Percentiles rank a stretch among this genome's conserved stretches.
Evolutionary conservation across 1,140 invertebrate genomes (phyloP).

Genomic region (Oryctes rhinoceros): DNA sequence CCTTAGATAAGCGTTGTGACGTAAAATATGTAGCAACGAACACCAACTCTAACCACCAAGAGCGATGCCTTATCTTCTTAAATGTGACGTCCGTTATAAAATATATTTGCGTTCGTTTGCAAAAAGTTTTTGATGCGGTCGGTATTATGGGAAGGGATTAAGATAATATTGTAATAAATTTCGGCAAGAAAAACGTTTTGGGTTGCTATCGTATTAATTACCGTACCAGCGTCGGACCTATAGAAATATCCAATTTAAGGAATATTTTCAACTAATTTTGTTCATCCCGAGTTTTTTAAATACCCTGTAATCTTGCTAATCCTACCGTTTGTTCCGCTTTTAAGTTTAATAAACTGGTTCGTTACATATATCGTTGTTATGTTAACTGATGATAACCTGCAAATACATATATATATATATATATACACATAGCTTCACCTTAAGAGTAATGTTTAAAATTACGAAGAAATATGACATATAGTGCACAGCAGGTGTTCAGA

Average conservation of each 20-base stretch:
- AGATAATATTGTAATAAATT: conserved; percentile 37
- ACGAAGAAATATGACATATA: too few relatives aligned
- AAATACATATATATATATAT: background rate
- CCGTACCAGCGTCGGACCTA: background rate
- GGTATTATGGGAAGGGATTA: conserved; percentile 26
- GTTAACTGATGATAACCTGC: background rate
- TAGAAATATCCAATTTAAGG: conserved; percentile 25
- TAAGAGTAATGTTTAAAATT: too few relatives aligned
- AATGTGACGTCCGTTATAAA: conserved; percentile 31
- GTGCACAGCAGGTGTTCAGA: too few relatives aligned
- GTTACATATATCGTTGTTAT: background rate
- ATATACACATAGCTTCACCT: too few relatives aligned
- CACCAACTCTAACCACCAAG: background rate
- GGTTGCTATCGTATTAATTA: conserved; percentile 30
- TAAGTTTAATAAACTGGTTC: background rate
- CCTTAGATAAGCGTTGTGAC: conserved; percentile 33
- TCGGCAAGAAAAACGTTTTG: conserved; percentile 20
- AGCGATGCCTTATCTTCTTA: conserved; percentile 27
- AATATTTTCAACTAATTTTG: conserved; percentile 30
- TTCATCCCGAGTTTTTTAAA: conserved; percentile 1
- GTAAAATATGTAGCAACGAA: conserved; percentile 32
- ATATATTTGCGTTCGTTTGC: conserved; percentile 36
- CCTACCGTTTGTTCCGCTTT: background rate
- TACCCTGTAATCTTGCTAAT: conserved; percentile 11
- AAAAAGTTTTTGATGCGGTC: conserved; percentile 32